These are phyloP conservation scores for Syrista parreyssii DNA, from an alignment of 2,888 invertebrate genomes.

Conservation along the genomic window DNA sequence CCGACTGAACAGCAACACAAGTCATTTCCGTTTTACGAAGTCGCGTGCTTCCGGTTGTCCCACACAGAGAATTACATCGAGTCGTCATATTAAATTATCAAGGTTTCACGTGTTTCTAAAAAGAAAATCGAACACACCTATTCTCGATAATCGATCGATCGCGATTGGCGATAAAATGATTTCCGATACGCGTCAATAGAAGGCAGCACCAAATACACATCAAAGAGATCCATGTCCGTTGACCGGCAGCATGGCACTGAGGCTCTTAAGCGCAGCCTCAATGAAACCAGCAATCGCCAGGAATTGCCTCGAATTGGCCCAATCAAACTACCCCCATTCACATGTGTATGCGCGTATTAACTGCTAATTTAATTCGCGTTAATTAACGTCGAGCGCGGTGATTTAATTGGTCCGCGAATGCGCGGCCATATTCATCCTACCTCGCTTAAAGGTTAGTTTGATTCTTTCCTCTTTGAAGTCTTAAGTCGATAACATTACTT, in stretches of 20 bases:
- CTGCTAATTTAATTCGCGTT: slow-evolving; percentile 63
- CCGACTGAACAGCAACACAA: background rate
- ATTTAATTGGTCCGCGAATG: slow-evolving; percentile 19
- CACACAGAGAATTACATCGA: background rate
- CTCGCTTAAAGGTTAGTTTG: background rate
- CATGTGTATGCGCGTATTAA: slow-evolving; percentile 62
- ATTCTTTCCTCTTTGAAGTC: background rate
- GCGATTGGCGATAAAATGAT: background rate
- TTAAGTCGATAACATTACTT: background rate
- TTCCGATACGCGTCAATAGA: background rate
- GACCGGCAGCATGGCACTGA: slow-evolving; percentile 63
- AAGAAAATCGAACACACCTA: background rate
- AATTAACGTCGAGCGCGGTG: slow-evolving; percentile 53
- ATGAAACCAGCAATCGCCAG: slow-evolving; percentile 67
- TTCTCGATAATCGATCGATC: background rate
- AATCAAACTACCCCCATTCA: slow-evolving; percentile 67
- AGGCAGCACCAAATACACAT: background rate
- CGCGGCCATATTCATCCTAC: slow-evolving; percentile 27
- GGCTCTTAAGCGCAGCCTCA: slow-evolving; percentile 58
- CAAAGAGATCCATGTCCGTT: slow-evolving; percentile 56
- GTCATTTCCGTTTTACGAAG: background rate
- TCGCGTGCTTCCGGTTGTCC: background rate
- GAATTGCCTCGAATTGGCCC: slow-evolving; percentile 67
- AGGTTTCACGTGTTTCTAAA: background rate
- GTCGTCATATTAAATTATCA: background rate